phyloP scores from a whole-genome alignment of 1,140 invertebrate species.

The Dysdera silvatica region DNA sequence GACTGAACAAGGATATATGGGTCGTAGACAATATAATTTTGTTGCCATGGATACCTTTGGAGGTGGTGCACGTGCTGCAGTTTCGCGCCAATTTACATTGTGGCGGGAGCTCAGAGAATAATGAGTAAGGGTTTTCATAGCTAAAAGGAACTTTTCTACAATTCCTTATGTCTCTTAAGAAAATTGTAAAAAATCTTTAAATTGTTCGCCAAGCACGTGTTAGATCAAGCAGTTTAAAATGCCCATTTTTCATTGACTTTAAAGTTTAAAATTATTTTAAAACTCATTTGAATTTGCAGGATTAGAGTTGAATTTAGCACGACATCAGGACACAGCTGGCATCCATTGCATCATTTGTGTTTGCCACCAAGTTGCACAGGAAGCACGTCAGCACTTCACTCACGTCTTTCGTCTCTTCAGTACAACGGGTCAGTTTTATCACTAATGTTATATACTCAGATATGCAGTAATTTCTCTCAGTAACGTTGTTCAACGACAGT shows the following conservation, averaged over 20 bases:
- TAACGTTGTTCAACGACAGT: too few relatives aligned
- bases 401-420: constrained; percentile 12
- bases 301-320: constrained; percentile 42
- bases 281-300: too few relatives aligned
- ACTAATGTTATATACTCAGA: too few relatives aligned
- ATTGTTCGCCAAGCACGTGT: too few relatives aligned
- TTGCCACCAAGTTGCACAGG: constrained; percentile 39
- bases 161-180: too few relatives aligned
- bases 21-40: constrained; percentile 40
- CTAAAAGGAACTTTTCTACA: too few relatives aligned
- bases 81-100: constrained; percentile 32
- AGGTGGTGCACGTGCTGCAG: constrained; percentile 38
- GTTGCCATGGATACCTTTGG: constrained; percentile 36
- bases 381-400: constrained; percentile 29
- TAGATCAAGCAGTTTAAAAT: too few relatives aligned
- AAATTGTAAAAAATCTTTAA: too few relatives aligned
- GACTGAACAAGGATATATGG: constrained; percentile 41
- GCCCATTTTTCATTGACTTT: too few relatives aligned
- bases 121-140: constrained; percentile 24
- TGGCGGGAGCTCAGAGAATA: constrained; percentile 18
- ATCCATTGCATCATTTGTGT: constrained; percentile 39
- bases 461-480: too few relatives aligned
- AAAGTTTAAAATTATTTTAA: too few relatives aligned
- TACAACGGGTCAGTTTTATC: constrained; percentile 24
- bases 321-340: constrained; percentile 41